Evolutionary conservation across 2,113 vertebrate genomes (phyloP).

Genomic region (Callorhinus ursinus): DNA sequence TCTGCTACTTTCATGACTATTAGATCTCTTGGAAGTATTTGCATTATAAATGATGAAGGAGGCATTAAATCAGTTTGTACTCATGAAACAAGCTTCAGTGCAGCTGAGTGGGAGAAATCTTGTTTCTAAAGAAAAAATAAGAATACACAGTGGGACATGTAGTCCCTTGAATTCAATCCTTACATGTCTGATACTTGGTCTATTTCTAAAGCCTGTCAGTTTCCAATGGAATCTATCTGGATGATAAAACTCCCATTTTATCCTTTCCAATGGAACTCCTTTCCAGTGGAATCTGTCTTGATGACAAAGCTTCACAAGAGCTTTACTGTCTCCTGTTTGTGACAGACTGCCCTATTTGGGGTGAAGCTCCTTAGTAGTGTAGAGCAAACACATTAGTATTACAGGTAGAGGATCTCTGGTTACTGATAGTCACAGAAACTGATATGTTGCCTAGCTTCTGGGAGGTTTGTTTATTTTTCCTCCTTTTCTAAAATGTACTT

Average conservation of each 20-base stretch:
- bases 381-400: neutral
- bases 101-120: neutral
- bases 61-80: neutral
- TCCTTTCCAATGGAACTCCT: neutral
- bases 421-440: neutral
- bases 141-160: neutral
- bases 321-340: neutral
- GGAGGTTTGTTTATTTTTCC: neutral
- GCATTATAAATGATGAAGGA: neutral
- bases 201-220: neutral
- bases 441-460: neutral
- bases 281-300: neutral
- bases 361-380: neutral
- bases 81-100: neutral
- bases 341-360: neutral
- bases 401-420: neutral
- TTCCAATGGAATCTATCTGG: neutral
- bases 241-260: neutral
- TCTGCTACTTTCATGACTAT: neutral
- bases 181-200: neutral
- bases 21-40: neutral
- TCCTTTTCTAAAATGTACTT: neutral
- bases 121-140: constrained; percentile 4
- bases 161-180: neutral
- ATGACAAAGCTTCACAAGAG: neutral